Conservation (phyloP, 2,888 invertebrate genomes). For the Pachycephus smyrnensis region DNA sequence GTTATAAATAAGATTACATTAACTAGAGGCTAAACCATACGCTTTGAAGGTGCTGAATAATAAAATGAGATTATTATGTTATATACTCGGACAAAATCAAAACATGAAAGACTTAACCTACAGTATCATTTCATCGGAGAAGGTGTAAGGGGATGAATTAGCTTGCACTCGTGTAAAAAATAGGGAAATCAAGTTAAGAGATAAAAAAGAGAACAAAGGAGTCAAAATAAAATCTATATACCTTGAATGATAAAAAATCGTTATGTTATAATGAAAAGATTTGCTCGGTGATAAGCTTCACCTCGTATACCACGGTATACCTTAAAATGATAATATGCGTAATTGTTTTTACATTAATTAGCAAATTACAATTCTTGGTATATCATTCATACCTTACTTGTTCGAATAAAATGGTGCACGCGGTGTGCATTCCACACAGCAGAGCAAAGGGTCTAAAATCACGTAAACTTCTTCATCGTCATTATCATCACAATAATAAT, state of each 20-base stretch:
- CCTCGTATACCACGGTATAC: background rate
- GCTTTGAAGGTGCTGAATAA: conserved; percentile 45
- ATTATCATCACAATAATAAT: background rate
- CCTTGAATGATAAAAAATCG: background rate
- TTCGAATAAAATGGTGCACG: conserved; percentile 28
- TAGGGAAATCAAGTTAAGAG: background rate
- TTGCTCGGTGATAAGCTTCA: background rate
- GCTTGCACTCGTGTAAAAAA: background rate
- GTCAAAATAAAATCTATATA: background rate
- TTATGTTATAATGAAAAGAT: background rate
- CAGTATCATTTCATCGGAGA: background rate
- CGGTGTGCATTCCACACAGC: conserved; percentile 27
- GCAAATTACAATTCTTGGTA: background rate
- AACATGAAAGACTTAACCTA: background rate
- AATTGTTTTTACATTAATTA: background rate
- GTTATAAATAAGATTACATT: conserved; percentile 55
- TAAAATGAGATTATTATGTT: conserved; percentile 36
- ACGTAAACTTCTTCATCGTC: conserved; percentile 15
- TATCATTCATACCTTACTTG: background rate
- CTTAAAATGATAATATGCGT: background rate
- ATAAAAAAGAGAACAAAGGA: background rate
- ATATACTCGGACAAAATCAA: background rate
- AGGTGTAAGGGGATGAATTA: background rate
- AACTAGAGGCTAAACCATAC: conserved; percentile 45
- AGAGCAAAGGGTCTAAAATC: conserved; percentile 31